A percentile compares a stretch with the other conserved stretches of the same genome.
Conservation (phyloP, 2,113 vertebrate species). For the Pelecanus crispus region DNA sequence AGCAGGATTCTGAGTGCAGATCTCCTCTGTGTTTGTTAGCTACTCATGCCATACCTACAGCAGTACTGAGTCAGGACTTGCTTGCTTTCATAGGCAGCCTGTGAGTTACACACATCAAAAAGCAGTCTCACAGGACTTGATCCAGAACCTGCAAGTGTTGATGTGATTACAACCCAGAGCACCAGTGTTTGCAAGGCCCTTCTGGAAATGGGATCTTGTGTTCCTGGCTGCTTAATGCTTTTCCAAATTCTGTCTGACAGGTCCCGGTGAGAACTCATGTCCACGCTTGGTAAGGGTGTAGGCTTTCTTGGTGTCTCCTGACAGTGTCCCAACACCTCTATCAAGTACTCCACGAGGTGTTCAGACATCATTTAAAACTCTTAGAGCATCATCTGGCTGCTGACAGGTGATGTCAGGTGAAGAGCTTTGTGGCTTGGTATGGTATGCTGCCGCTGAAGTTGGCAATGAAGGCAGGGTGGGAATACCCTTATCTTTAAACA, state of each 20-base stretch:
- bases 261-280: not conserved
- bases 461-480: not conserved
- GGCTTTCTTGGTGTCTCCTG: not conserved
- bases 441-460: not conserved
- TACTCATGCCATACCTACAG: fast-evolving
- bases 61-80: not conserved
- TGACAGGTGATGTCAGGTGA: not conserved
- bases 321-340: not conserved
- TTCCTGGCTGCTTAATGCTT: not conserved
- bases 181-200: not conserved
- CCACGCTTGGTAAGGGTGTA: fast-evolving
- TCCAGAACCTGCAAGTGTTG: not conserved
- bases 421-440: not conserved
- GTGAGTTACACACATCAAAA: not conserved
- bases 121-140: fast-evolving
- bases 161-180: not conserved
- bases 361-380: not conserved
- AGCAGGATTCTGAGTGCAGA: not conserved
- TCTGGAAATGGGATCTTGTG: not conserved
- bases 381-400: not conserved
- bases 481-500: not conserved
- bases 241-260: not conserved
- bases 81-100: not conserved
- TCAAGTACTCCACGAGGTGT: fast-evolving
- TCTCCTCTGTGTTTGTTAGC: not conserved